Evolutionary conservation across 2,888 invertebrate species (phyloP), one percentile per base, ranked within the genome.

Genomic region (Caenorhabditis sinica): DNA sequence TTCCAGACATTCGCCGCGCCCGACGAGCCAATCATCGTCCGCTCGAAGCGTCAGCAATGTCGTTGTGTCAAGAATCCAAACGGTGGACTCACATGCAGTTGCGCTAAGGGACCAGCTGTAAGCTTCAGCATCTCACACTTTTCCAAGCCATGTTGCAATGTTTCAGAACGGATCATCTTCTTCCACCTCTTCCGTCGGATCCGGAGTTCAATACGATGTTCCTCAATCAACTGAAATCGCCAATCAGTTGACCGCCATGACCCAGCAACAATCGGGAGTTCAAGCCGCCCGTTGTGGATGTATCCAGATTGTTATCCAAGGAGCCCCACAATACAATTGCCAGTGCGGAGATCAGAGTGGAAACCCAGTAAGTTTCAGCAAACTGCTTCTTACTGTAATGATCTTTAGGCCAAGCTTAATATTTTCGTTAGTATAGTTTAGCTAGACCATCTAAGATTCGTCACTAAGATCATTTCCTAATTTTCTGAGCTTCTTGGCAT

Each of bases 1-100:
- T 45, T 56, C 20, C 79, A 87, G 85, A 72, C 69, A 28, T 56
- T 86, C 23, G 80, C 82, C 23, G 75, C 72, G 8, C 71, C 76
- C 17, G 84, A 87, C 36, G 80, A 83, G 71, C 86, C 86, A 20
- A 72, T 88, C 49, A 79, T 83, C 49, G 86, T 89, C 20, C 83
- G 89, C 11, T 87, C 87, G 33, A 89, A 89, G 68, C 80, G 89
- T 43, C 89, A 89, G 75, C 88, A 89, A 61, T 89, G 89, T 72
- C 82, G 86, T 23, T 89, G 89, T 71, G 84, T 88, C 49, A 86
- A 88, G 72, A 87, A 88, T 56, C 86, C 80, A 6, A 87, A 72
- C 30, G 89, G 89, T n/a, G 88, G 88, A 25, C 69, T 88, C 23
- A 87, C 86, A 6, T 88, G 88, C 71, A 80, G 80, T 71, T 88